Base-by-base conservation (phyloP, 1,140 invertebrate genomes). In the Cyclina sinensis region DNA sequence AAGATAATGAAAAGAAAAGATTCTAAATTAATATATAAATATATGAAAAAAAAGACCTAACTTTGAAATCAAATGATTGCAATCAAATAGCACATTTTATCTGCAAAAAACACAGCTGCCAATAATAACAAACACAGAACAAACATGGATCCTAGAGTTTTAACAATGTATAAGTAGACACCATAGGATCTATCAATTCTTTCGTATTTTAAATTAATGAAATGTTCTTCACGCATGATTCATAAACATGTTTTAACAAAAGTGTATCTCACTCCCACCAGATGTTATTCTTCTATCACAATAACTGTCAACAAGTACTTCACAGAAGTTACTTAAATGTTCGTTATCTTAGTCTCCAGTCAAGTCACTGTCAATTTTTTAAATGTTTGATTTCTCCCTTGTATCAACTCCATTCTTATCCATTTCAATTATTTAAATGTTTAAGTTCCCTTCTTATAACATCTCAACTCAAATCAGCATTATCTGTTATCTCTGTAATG, bases 71-170 rank as follows among this genome's bases (percentile, higher is more conserved):
- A 62, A 62, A 62, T 62, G 24, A 62, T 62, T 62, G 76, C 9
- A 24, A 81, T 65, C 35, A 81, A 62, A 65, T 65, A 81, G 59
- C 59, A 81, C 79, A 81, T 62, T 65, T 78, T 35, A 62, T 65
- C 54, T 43, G 54, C 39, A 65, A 80, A n/a, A n/a, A n/a, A n/a
- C n/a, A 81, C 79, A 81, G 59, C 54, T 81, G 59, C 79, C 79
- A 65, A 81, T 37, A 21, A 59, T 37, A 59, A 80, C 48, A 80
- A 81, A 78, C 74, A 51, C 39, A 48, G 39, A 76, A 76, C 73
- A 46, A 48, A n/a, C n/a, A n/a, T n/a, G 48, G 39, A 46, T 48
- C 39, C 73, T 43, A n/a, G 14, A 48, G 24, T 37, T 5, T 39
- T 16, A 16, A 70, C 35, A 62, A n/a, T 43, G 5, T 43, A 43